Base-by-base conservation (phyloP, 2,888 invertebrate species). In the Rugalucina vietnamica region DNA sequence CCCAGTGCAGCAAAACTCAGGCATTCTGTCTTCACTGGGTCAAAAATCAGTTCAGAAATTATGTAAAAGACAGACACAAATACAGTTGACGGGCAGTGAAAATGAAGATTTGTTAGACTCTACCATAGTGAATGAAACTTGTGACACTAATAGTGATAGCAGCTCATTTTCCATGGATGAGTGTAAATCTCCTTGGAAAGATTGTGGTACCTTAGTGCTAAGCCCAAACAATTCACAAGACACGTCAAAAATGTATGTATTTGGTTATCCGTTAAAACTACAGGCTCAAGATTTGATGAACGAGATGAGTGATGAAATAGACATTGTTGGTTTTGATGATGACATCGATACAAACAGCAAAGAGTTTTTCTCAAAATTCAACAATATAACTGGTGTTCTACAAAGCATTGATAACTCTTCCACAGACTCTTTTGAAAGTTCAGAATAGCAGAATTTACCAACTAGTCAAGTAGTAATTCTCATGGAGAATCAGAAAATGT, bases 181-280 rank as follows among this genome's bases (percentile, higher is more conserved):
- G 34, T 12, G 43, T 43, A 65, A 32, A 34, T 3, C 32, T 21
- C 75, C 80, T 70, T 84, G 82, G 84, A 82, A 87, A 24, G 87
- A 87, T n/a, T 79, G 82, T 65, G 86, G 81, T 3, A 79, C 84
- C 12, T 82, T 82, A 27, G 81, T 87, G n/a, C 49, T 87, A 21
- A 85, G 84, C 8, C 84, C 87, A 27, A 80, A 84, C 27, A 80
- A 77, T 32, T 43, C 43, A 12, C 14, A 18, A 12, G 1, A 32
- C 12, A 21, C 73, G 8, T 70, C 70, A 34, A 73, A 27, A 50
- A 73, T 73, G 43, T 73, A 73, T 73, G 29, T 73, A 32, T 29
- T 73, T 27, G 73, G 73, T 18, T 73, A 29, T 73, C 73, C 43
- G 21, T 34, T 49, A 10, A 32, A 29, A 29, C 24, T 73, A 65